A percentile compares a stretch with the other conserved stretches of the same genome.
phyloP scores from a whole-genome alignment of 2,888 invertebrate genomes.

The Chrysina gloriosa region DNA sequence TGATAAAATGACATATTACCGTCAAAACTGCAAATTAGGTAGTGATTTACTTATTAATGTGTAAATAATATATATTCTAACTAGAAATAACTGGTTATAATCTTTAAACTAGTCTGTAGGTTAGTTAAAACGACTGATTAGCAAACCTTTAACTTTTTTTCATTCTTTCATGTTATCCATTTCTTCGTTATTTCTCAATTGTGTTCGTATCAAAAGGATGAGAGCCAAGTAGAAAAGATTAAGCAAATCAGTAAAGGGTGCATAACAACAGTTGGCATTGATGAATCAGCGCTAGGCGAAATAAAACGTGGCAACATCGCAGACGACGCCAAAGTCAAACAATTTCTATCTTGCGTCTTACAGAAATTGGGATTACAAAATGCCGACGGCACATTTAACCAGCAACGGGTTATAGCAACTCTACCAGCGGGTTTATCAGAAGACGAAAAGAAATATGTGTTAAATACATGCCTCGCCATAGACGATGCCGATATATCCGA shows the following conservation, averaged over 20 bases:
- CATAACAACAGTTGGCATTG: slow-evolving; percentile 58
- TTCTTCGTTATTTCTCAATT: too few species aligned
- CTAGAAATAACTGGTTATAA: too few species aligned
- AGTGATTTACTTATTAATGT: too few species aligned
- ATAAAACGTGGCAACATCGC: slow-evolving; percentile 64
- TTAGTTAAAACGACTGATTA: too few species aligned
- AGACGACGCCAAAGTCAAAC: slow-evolving; percentile 51
- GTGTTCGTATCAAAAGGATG: neutral
- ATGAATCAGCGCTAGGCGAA: too few species aligned
- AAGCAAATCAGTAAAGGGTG: slow-evolving; percentile 45
- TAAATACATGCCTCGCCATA: slow-evolving; percentile 60
- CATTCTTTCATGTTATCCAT: neutral
- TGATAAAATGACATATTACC: too few species aligned
- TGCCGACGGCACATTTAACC: slow-evolving; percentile 45
- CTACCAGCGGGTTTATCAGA: slow-evolving; percentile 15
- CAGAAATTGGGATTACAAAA: slow-evolving; percentile 44
- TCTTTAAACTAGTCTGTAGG: too few species aligned
- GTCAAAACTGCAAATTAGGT: too few species aligned
- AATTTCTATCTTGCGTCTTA: slow-evolving; percentile 53
- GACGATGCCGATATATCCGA: slow-evolving; percentile 59
- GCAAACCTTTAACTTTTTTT: neutral
- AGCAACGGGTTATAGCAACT: slow-evolving; percentile 3
- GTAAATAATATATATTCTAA: too few species aligned
- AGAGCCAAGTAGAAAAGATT: neutral
- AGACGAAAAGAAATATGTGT: neutral